Evolutionary conservation across 2,113 vertebrate species (phyloP).

Genomic region (Tinamus guttatus): DNA sequence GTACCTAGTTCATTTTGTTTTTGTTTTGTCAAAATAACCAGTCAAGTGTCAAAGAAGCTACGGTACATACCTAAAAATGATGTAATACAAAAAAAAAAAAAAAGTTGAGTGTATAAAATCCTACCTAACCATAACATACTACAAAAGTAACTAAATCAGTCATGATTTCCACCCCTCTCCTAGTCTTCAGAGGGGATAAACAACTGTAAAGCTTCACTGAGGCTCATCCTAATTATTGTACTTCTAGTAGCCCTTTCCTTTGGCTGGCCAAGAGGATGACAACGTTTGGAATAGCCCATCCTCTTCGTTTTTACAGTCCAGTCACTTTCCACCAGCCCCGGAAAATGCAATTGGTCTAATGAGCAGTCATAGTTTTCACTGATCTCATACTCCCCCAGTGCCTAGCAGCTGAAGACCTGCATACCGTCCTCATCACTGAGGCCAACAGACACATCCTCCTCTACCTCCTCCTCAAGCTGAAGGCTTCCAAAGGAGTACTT

Average conservation of each 20-base stretch:
- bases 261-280: not conserved
- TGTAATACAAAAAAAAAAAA: slow-evolving; percentile 20
- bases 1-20: not conserved
- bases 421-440: slow-evolving; percentile 84
- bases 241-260: not conserved
- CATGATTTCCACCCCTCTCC: not conserved
- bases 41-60: not conserved
- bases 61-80: not conserved
- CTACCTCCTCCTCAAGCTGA: slow-evolving; percentile 83
- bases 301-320: not conserved
- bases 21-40: slow-evolving; percentile 11
- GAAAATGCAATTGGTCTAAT: not conserved
- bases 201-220: not conserved
- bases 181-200: slow-evolving; percentile 1
- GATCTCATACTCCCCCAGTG: not conserved
- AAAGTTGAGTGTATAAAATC: not conserved
- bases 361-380: not conserved
- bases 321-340: not conserved
- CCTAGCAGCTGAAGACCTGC: slow-evolving; percentile 83
- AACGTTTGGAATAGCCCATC: not conserved
- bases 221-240: not conserved
- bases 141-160: not conserved
- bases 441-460: slow-evolving; percentile 77
- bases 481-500: slow-evolving; percentile 84
- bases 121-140: not conserved